Evolutionary conservation across 2,113 vertebrate species (phyloP).

Genomic region (Percina caprodes): DNA sequence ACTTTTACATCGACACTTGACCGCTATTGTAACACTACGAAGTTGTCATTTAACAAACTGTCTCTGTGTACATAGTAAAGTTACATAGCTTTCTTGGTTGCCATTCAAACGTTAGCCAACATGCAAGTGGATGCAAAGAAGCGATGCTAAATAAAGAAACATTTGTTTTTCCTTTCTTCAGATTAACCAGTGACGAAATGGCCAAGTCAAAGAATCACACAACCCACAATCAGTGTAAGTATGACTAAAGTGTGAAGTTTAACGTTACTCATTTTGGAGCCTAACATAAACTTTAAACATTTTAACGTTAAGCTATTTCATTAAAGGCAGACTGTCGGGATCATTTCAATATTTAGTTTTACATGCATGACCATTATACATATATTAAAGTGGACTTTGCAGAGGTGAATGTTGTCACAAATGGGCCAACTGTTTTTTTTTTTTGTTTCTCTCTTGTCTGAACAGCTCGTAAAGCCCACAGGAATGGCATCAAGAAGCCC

Average conservation of each 20-base stretch:
- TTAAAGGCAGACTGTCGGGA: fast-evolving
- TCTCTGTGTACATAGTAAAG: neutral
- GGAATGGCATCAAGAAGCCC: constrained; percentile 98
- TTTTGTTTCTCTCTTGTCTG: neutral
- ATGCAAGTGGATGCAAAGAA: neutral
- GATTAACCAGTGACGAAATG: constrained; percentile 83
- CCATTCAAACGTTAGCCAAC: neutral
- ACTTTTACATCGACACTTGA: fast-evolving
- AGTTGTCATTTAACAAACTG: fast-evolving
- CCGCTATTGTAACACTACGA: fast-evolving
- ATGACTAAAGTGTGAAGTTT: neutral
- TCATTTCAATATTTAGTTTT: neutral
- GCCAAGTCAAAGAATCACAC: constrained; percentile 99
- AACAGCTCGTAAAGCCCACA: constrained; percentile 96
- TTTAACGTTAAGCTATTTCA: no score
- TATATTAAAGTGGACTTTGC: neutral
- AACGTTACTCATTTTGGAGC: neutral
- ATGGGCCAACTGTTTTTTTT: neutral
- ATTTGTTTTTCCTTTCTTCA: constrained; percentile 11
- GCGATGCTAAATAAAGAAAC: neutral
- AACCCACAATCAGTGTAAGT: constrained; percentile 98
- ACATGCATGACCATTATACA: neutral
- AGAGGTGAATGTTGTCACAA: fast-evolving
- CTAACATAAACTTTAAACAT: neutral
- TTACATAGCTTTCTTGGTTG: fast-evolving